Percentiles rank a stretch among this genome's conserved stretches.
Conservation (phyloP, 2,888 invertebrate genomes). For the Choristoneura rosaceana region DNA sequence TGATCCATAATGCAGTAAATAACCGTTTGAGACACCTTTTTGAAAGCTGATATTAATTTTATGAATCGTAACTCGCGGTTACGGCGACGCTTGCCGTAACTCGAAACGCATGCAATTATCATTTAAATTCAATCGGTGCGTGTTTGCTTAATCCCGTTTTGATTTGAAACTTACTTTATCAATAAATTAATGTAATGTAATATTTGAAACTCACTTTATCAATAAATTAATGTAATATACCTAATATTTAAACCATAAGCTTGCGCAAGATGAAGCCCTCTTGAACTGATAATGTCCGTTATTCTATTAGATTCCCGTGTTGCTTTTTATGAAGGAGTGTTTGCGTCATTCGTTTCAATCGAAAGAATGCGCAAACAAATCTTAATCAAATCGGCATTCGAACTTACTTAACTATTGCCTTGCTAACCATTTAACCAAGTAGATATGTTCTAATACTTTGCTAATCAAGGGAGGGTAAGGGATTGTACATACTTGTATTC, state of each 20-base stretch:
- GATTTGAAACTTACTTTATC: slow-evolving; percentile 18
- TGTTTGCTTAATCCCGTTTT: slow-evolving; percentile 28
- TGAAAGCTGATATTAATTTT: slow-evolving; percentile 38
- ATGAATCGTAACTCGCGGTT: slow-evolving; percentile 35
- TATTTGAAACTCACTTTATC: slow-evolving; percentile 17
- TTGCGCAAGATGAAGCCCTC: neutral
- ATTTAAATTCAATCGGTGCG: slow-evolving; percentile 36
- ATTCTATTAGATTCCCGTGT: neutral
- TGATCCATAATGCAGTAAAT: slow-evolving; percentile 47
- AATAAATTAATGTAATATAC: slow-evolving; percentile 6
- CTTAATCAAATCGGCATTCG: no score
- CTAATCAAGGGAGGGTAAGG: no score
- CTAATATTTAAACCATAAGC: slow-evolving; percentile 8
- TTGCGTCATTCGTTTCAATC: neutral
- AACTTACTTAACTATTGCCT: no score
- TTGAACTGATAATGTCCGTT: neutral
- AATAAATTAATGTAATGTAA: slow-evolving; percentile 12
- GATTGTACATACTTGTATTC: no score
- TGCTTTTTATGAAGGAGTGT: neutral
- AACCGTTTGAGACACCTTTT: slow-evolving; percentile 43
- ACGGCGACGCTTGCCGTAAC: slow-evolving; percentile 24
- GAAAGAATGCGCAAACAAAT: neutral
- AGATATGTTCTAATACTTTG: no score
- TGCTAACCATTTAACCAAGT: no score
- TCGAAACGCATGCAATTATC: slow-evolving; percentile 33